Evolutionary conservation across 2,888 invertebrate genomes (phyloP), one percentile per base, ranked within the genome.

Genomic region (Orchestes rusci): DNA sequence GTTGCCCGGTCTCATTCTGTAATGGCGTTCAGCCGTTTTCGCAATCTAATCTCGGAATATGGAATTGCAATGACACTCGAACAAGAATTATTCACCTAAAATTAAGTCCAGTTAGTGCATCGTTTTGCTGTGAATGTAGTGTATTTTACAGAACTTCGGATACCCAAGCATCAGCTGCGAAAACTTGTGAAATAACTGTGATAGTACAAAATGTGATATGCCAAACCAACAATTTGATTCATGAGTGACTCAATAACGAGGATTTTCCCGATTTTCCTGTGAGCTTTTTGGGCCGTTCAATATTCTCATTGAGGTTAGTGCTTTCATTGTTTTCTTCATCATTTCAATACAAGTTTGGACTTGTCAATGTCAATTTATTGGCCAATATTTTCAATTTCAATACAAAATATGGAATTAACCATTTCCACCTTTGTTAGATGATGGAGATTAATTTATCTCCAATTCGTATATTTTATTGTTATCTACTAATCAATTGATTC

Each of bases 201-300:
- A 61, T 60, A 61, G 53, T 55, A 56, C 54, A 59, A 57, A 56
- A 61, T 61, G 60, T 61, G 61, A 61, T 59, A 51, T 48, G 38
- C 39, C 44, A 38, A 39, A 41, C 47, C 38, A 48, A 48, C 41
- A 48, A 42, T 40, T 45, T 48, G 5, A 41, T 43, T 50, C 36
- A 47, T 43, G 48, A 51, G 38, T 48, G 45, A 44, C 42, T 42
- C 43, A 39, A 42, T 34, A 45, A 42, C 39, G 34, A 43, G 38
- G 43, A 46, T 40, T 45, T 35, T 39, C 33, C 28, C n/a, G n/a
- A n/a, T n/a, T n/a, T n/a, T n/a, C n/a, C n/a, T n/a, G n/a, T n/a
- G n/a, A n/a, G n/a, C n/a, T n/a, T n/a, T n/a, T n/a, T n/a, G n/a
- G n/a, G n/a, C n/a, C n/a, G n/a, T n/a, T n/a, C n/a, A n/a, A n/a